phyloP scores from a whole-genome alignment of 2,797 vertebrate species.

The Sphenodon punctatus region DNA sequence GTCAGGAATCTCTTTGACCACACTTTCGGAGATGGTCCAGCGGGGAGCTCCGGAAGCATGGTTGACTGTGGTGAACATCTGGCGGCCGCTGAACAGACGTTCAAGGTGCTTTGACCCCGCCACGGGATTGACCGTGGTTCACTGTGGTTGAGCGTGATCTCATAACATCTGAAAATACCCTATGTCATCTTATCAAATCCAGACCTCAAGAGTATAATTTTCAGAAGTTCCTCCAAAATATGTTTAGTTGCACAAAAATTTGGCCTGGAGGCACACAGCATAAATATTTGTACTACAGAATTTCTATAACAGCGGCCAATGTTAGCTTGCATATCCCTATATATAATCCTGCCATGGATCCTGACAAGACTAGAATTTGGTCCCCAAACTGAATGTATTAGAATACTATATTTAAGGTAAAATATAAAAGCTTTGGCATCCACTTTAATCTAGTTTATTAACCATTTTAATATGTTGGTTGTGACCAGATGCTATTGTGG shows the following conservation, averaged over 20 bases:
- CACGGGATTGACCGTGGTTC: too few relatives aligned
- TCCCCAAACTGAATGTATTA: neutral
- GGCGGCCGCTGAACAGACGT: too few relatives aligned
- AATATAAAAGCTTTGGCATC: conserved; percentile 10
- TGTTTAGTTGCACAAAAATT: neutral
- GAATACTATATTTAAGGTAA: neutral
- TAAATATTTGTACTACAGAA: neutral
- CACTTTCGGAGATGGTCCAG: too few relatives aligned
- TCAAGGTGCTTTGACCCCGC: too few relatives aligned
- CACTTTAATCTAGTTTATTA: conserved; percentile 41
- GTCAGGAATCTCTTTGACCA: too few relatives aligned
- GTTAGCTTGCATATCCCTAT: neutral
- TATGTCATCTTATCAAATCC: too few relatives aligned
- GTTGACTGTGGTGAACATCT: too few relatives aligned
- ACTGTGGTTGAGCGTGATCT: too few relatives aligned
- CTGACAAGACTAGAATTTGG: neutral
- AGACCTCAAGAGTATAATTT: neutral
- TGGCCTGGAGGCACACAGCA: neutral
- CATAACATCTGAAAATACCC: too few relatives aligned
- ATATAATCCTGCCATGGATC: neutral
- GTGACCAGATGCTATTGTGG: conserved; percentile 64
- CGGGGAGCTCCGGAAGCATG: too few relatives aligned
- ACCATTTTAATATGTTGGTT: conserved; percentile 39
- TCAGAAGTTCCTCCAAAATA: neutral
- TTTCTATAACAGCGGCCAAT: neutral